These are phyloP conservation scores for Poecilobothrus nobilitatus DNA, from an alignment of 2,888 invertebrate genomes.

Conservation along the genomic window DNA sequence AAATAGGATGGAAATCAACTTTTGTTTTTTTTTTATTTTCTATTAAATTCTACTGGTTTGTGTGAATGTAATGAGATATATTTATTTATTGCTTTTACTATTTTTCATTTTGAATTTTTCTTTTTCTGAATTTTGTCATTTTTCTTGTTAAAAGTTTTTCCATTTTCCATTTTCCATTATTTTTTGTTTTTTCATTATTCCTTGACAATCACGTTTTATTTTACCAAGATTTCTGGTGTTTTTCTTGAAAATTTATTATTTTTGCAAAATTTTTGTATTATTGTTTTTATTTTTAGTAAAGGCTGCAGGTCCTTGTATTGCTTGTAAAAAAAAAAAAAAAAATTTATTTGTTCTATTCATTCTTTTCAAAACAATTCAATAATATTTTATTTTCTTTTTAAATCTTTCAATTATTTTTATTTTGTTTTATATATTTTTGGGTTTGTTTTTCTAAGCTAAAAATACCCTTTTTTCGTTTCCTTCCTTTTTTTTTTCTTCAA, in stretches of 20 bases:
- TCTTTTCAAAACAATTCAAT: background rate
- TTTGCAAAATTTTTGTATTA: background rate
- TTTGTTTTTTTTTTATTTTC: no score
- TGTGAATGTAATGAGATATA: no score
- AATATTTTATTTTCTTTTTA: background rate
- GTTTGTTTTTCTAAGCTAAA: no score
- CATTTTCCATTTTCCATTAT: background rate
- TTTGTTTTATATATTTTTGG: no score
- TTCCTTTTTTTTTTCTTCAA: no score
- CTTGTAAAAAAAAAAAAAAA: no score
- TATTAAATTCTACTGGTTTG: no score
- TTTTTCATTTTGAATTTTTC: background rate
- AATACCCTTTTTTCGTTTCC: no score
- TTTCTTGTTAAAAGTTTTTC: background rate
- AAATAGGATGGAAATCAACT: no score
- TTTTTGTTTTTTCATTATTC: background rate
- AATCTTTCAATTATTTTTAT: no score
- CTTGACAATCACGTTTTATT: background rate
- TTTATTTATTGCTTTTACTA: background rate
- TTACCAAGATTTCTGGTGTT: background rate
- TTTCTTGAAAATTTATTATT: background rate
- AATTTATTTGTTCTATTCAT: background rate
- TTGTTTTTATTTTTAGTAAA: background rate
- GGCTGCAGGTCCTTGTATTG: background rate
- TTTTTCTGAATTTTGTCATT: background rate